Percentiles rank a stretch among this genome's conserved stretches.
These are phyloP conservation scores for Rhipidura dahli DNA, from an alignment of 2,113 vertebrate species.

Conservation along the genomic window DNA sequence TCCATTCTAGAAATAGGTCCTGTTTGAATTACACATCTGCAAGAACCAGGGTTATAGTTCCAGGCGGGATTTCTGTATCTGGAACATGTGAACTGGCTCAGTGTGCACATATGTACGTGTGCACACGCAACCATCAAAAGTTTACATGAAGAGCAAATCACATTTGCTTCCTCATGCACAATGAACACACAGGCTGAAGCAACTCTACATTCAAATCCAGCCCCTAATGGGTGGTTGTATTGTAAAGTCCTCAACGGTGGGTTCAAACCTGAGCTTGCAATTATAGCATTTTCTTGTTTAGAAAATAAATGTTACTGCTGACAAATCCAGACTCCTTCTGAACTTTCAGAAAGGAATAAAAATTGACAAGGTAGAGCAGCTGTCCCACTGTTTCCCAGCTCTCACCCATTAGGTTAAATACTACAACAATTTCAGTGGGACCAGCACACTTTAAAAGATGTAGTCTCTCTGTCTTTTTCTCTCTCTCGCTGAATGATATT, in stretches of 20 bases:
- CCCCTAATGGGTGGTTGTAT: neutral
- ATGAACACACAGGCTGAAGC: neutral
- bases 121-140: neutral
- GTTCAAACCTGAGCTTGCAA: conserved; percentile 5
- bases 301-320: neutral
- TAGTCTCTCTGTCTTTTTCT: conserved; percentile 19
- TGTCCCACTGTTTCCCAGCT: neutral
- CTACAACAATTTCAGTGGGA: neutral
- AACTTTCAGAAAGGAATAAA: conserved; percentile 23
- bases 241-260: neutral
- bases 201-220: conserved; percentile 7
- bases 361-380: neutral
- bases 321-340: neutral
- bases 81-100: neutral
- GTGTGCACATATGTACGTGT: fast-evolving
- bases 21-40: neutral
- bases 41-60: neutral
- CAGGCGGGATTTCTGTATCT: neutral
- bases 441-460: conserved; percentile 30
- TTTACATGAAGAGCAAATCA: neutral
- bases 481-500: conserved; percentile 47
- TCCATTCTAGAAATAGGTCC: neutral
- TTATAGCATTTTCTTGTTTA: conserved; percentile 11
- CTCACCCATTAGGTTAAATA: conserved; percentile 1
- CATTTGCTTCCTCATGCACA: neutral